phyloP scores from a whole-genome alignment of 2,113 vertebrate genomes.

The Cranoglanis bouderius region DNA sequence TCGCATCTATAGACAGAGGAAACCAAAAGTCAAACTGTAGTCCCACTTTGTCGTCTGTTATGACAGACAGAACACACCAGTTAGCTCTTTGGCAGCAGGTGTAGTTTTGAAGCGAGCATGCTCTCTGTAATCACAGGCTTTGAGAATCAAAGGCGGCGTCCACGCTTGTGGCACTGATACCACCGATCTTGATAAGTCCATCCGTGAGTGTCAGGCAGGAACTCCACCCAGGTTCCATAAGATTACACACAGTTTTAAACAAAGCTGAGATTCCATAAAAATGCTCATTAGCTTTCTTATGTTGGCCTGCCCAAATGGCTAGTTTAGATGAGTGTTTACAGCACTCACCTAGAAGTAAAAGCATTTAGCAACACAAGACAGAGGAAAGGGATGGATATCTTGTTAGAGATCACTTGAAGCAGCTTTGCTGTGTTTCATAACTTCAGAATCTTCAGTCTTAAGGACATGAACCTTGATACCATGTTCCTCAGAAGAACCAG shows the following conservation, averaged over 20 bases:
- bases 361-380: constrained; percentile 52
- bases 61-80: neutral
- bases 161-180: neutral
- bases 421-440: constrained; percentile 19
- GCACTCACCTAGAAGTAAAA: constrained; percentile 66
- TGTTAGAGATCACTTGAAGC: constrained; percentile 49
- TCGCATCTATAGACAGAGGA: neutral
- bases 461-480: neutral
- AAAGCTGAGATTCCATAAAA: neutral
- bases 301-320: neutral
- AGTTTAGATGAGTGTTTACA: constrained; percentile 1
- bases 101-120: neutral
- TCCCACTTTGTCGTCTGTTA: neutral
- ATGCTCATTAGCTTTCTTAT: neutral
- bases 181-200: neutral
- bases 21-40: neutral
- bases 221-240: neutral
- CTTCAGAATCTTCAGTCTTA: neutral
- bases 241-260: neutral
- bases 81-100: neutral
- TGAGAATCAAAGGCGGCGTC: neutral
- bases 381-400: neutral
- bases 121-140: neutral
- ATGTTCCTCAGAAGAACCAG: neutral
- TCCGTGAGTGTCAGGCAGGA: constrained; percentile 2